Evolutionary conservation across 2,888 invertebrate genomes (phyloP).

Genomic region (Ditula angustiorana): DNA sequence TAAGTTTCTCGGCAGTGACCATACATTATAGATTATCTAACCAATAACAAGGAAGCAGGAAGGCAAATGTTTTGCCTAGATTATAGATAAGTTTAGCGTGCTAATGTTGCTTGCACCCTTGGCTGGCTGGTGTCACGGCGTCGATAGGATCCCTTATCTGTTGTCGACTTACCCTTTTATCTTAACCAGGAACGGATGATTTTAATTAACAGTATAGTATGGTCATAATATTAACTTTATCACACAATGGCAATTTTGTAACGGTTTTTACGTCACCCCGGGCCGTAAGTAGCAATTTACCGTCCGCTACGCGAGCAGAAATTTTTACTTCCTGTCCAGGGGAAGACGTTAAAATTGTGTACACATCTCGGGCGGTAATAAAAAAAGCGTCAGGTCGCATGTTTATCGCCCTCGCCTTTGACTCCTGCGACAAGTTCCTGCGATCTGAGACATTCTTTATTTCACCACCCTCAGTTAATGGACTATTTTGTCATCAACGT

Average conservation of each 20-base stretch:
- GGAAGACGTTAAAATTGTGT: no score
- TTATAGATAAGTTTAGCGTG: constrained; percentile 16
- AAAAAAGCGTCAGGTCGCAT: no score
- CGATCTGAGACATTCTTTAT: no score
- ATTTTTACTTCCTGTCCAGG: no score
- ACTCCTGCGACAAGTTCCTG: no score
- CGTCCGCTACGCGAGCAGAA: no score
- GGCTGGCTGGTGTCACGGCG: constrained; percentile 47
- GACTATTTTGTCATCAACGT: no score
- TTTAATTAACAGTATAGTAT: constrained; percentile 42
- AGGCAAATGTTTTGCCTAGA: constrained; percentile 29
- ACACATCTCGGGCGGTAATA: no score
- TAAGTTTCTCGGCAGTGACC: not conserved
- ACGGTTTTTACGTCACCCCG: not conserved
- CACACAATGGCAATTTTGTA: not conserved
- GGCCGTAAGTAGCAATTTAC: no score
- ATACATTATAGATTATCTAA: constrained; percentile 32
- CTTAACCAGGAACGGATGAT: constrained; percentile 40
- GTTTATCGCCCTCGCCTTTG: no score
- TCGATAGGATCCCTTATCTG: constrained; percentile 46
- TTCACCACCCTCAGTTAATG: no score
- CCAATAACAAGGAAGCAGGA: constrained; percentile 35
- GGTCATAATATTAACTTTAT: not conserved
- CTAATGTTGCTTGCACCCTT: constrained; percentile 42
- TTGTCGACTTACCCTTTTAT: constrained; percentile 42